Evolutionary conservation across 2,113 vertebrate species (phyloP).

Genomic region (Bubalus kerabau): DNA sequence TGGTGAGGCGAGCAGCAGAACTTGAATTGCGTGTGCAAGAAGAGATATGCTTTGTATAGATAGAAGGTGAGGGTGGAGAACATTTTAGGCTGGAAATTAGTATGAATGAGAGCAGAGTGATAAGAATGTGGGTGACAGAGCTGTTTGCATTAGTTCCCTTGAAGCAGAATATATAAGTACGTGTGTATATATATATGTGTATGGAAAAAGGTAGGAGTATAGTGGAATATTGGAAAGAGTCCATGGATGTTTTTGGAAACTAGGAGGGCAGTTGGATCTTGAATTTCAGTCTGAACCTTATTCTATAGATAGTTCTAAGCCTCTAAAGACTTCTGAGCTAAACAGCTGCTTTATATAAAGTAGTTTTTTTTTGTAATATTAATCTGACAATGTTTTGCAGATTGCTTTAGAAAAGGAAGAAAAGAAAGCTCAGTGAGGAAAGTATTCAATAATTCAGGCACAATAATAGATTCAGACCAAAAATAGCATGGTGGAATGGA

Average conservation of each 20-base stretch:
- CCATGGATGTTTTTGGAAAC: not conserved
- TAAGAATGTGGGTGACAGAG: not conserved
- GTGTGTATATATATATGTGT: accelerated
- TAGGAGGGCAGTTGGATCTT: not conserved
- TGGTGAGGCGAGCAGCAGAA: not conserved
- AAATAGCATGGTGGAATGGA: not conserved
- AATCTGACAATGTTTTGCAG: not conserved
- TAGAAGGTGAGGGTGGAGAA: not conserved
- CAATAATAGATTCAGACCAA: not conserved
- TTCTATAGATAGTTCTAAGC: not conserved
- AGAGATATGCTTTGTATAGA: not conserved
- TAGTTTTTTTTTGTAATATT: not conserved
- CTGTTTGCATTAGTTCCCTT: not conserved
- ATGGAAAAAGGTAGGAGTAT: accelerated
- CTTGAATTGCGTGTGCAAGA: not conserved
- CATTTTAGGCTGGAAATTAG: not conserved
- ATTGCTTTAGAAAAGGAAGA: not conserved
- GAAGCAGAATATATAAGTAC: not conserved
- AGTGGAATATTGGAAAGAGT: not conserved
- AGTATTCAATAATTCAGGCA: not conserved
- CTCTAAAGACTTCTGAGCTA: not conserved
- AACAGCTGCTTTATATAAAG: not conserved
- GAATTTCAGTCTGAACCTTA: not conserved
- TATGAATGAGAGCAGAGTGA: not conserved
- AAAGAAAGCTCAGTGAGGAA: not conserved